phyloP scores from a whole-genome alignment of 2,888 invertebrate species.

The Tenodera sinensis region DNA sequence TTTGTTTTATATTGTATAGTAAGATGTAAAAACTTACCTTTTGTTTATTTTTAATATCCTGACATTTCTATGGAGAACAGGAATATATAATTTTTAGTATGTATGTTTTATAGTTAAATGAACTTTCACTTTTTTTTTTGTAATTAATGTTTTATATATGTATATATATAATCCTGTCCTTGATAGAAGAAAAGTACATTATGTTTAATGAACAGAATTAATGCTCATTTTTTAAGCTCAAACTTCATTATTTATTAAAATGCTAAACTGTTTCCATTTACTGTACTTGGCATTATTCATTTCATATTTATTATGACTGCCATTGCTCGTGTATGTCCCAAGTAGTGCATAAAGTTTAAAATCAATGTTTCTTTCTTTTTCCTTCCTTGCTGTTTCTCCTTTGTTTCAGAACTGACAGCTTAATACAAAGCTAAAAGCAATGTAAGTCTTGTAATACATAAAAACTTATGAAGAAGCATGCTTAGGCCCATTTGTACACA shows the following conservation, averaged over 20 bases:
- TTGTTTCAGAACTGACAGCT: no score
- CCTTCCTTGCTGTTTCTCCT: background rate
- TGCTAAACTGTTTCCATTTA: background rate
- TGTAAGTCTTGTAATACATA: no score
- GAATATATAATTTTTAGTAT: background rate
- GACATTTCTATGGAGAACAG: background rate
- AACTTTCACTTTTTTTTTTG: background rate
- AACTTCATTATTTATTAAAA: slow-evolving; percentile 14
- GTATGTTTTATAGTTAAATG: background rate
- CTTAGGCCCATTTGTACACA: no score
- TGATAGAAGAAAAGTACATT: background rate
- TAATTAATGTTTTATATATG: background rate
- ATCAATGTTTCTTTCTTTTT: background rate
- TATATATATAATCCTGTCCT: background rate
- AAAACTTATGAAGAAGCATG: background rate
- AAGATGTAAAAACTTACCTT: background rate
- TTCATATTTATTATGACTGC: background rate
- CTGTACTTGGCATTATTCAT: background rate
- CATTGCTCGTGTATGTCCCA: background rate
- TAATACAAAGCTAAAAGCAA: no score
- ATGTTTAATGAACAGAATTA: background rate
- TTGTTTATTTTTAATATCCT: background rate
- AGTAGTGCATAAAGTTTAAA: background rate
- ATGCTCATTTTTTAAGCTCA: background rate
- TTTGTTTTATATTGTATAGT: slow-evolving; percentile 15